Evolutionary conservation across 1,140 invertebrate genomes (phyloP).

Genomic region (Ridgeia piscesae): DNA sequence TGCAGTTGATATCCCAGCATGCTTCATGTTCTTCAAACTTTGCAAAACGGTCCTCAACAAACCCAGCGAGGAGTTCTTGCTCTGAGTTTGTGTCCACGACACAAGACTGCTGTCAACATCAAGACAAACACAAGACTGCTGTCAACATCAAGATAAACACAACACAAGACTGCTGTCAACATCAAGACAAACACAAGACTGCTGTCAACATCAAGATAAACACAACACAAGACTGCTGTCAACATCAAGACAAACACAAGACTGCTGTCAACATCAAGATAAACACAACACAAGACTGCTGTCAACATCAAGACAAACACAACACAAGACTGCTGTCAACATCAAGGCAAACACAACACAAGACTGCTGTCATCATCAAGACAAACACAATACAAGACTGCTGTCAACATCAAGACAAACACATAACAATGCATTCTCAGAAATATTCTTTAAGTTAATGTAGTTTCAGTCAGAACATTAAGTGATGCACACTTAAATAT

Average conservation of each 20-base stretch:
- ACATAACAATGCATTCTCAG: not conserved
- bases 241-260: not conserved
- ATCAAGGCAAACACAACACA: no score
- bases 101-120: conserved; percentile 30
- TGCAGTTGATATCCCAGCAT: conserved; percentile 96
- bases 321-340: not conserved
- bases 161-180: conserved; percentile 35
- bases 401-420: not conserved
- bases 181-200: not conserved
- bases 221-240: conserved; percentile 30
- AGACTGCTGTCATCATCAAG: conserved; percentile 30
- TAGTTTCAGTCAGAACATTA: not conserved
- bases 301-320: conserved; percentile 19
- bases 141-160: no score
- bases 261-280: no score
- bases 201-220: no score
- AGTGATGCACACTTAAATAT: not conserved
- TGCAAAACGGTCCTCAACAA: conserved; percentile 36
- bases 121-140: not conserved
- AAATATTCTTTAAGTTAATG: not conserved
- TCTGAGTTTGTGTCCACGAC: conserved; percentile 34
- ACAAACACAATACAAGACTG: not conserved
- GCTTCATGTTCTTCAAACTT: conserved; percentile 61
- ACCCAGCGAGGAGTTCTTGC: conserved; percentile 40
- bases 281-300: conserved; percentile 27